Base-by-base conservation (phyloP, 1,140 invertebrate genomes). In the Coenobita brevimanus region DNA sequence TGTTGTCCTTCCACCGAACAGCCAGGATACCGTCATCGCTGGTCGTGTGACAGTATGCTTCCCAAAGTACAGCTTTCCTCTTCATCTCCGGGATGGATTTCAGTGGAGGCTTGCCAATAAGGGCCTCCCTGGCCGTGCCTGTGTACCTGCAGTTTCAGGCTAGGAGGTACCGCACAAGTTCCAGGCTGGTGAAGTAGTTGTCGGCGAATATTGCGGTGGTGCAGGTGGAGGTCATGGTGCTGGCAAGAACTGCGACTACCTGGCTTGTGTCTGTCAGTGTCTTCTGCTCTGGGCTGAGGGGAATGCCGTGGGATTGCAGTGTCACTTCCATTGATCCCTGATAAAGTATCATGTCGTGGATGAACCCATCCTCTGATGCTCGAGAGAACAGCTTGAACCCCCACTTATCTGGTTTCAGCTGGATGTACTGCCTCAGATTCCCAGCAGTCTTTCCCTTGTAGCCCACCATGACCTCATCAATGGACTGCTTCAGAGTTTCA, bases 1-100 rank as follows among this genome's bases (percentile, higher is more conserved):
- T 82, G 36, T 41, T 84, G 82, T 84, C 83, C 33, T 79, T 84
- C 69, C 83, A 85, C 75, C 43, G 15, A 30, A 46, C 1, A 27
- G 46, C 69, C 30, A 75, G 17, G 41, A 76, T 78, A 50, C 71
- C 83, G 41, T 78, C 69, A 78, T 3, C 75, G 57, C 4, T 81
- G 21, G 10, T 38, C 27, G 4, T 24, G 8, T 80, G 15, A 57
- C 4, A 10, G 27, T 15, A 15, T 38, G 10, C 4, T 10, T 27
- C 71, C 36, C 8, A 27, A 27, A 10, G 36, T 13, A n/a, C 71
- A 13, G 17, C 13, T 76, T 27, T 27, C 17, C 38, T 38, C 27
- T 36, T 15, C 71, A 76, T 76, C 17, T 13, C 71, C 36, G 33
- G 8, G 8, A 38, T 10, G 27, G 71, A 13, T 27, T 36, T 76